phyloP scores from a whole-genome alignment of 2,797 vertebrate species.

The Salmo trutta region DNA sequence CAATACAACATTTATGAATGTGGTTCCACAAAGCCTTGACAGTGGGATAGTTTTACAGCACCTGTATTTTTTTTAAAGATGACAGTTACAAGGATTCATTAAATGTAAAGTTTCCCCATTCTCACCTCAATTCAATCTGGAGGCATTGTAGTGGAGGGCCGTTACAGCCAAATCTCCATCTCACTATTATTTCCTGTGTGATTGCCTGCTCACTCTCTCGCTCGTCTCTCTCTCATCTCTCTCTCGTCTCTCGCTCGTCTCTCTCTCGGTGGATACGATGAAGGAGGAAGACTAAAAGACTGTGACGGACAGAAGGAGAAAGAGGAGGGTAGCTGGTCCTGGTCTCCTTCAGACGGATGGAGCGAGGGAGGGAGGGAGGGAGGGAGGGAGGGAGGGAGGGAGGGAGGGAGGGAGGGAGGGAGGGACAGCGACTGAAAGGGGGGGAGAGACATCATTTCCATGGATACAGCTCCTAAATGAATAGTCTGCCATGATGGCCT shows the following conservation, averaged over 20 bases:
- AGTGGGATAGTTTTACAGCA: slow-evolving; percentile 51
- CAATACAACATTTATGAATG: slow-evolving; percentile 54
- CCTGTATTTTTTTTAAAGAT: slow-evolving; percentile 57
- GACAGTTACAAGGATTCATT: slow-evolving; percentile 60
- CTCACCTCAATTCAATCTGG: slow-evolving; percentile 51
- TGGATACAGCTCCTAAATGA: slow-evolving; percentile 65
- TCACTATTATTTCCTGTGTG: slow-evolving; percentile 65
- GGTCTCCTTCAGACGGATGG: slow-evolving; percentile 59
- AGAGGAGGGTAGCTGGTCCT: slow-evolving; percentile 58
- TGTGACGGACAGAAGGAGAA: slow-evolving; percentile 66
- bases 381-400: slow-evolving; percentile 24
- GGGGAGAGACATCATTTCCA: slow-evolving; percentile 52
- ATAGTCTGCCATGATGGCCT: slow-evolving; percentile 65
- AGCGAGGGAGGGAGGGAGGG: slow-evolving; percentile 12
- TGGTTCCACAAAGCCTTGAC: slow-evolving; percentile 53
- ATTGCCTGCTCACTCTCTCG: slow-evolving; percentile 44
- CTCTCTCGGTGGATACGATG: slow-evolving; percentile 60
- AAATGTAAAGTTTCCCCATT: slow-evolving; percentile 50
- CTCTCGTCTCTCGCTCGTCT: neutral
- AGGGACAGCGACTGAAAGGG: slow-evolving; percentile 38
- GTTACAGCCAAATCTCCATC: slow-evolving; percentile 47
- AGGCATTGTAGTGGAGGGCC: slow-evolving; percentile 48
- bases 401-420: slow-evolving; percentile 42
- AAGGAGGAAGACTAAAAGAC: slow-evolving; percentile 70
- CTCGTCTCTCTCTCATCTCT: neutral